phyloP scores from a whole-genome alignment of 2,888 invertebrate species.

The Neria commutata region DNA sequence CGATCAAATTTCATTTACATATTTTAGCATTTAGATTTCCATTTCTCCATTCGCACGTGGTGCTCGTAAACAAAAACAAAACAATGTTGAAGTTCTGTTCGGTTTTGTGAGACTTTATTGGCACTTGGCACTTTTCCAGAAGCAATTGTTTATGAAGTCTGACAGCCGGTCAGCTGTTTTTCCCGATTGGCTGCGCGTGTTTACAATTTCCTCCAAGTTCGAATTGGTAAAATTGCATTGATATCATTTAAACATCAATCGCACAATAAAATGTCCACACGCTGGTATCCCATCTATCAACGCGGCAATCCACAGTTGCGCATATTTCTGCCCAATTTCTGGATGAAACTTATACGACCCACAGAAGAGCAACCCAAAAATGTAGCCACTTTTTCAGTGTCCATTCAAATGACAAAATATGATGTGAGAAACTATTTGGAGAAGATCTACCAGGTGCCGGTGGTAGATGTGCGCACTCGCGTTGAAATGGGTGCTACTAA shows the following conservation, averaged over 20 bases:
- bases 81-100: background rate
- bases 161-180: background rate
- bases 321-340: conserved; percentile 94
- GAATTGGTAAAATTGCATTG: background rate
- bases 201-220: too few relatives aligned
- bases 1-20: background rate
- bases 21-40: background rate
- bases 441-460: conserved; percentile 90
- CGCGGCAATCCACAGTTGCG: conserved; percentile 93
- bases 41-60: background rate
- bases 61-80: background rate
- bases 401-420: conserved; percentile 89
- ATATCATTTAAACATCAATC: background rate
- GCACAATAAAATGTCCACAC: conserved; percentile 51
- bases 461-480: conserved; percentile 77
- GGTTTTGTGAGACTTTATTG: conserved; percentile 1
- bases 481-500: conserved; percentile 74
- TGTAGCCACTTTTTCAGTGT: conserved; percentile 85
- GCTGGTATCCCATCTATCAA: conserved; percentile 87
- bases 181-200: background rate
- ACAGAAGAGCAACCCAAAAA: conserved; percentile 73
- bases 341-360: conserved; percentile 89
- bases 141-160: background rate
- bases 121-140: too few relatives aligned
- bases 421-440: conserved; percentile 94